Evolutionary conservation across 2,888 invertebrate genomes (phyloP).

Genomic region (Ophioninae sp.): DNA sequence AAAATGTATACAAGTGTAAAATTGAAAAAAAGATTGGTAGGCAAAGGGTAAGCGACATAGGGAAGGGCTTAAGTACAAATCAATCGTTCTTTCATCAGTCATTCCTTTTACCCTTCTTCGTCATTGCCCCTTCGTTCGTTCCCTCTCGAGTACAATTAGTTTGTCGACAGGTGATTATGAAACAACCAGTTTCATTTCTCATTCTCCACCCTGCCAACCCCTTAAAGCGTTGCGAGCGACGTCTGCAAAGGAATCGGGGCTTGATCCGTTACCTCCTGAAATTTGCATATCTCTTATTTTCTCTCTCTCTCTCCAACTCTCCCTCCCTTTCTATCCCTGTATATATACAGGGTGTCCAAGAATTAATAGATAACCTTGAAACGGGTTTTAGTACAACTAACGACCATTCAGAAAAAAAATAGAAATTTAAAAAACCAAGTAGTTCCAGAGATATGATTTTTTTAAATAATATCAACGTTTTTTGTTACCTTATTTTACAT

Average conservation of each 20-base stretch:
- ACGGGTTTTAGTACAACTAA: too few relatives aligned
- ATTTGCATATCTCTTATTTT: constrained; percentile 49
- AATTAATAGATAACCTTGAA: too few relatives aligned
- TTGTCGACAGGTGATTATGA: constrained; percentile 59
- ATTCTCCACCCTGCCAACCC: not conserved
- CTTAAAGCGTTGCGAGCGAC: constrained; percentile 22
- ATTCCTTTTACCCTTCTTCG: not conserved
- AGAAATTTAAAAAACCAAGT: too few relatives aligned
- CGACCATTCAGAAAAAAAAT: too few relatives aligned
- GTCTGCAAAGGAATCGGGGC: constrained; percentile 36
- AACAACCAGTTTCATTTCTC: constrained; percentile 23
- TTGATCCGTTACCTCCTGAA: constrained; percentile 53
- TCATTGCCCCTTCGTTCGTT: not conserved
- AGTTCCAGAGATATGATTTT: too few relatives aligned
- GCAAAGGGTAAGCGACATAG: not conserved
- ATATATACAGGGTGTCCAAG: too few relatives aligned
- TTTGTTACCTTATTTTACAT: too few relatives aligned
- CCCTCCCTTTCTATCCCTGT: not conserved
- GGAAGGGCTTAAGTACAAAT: constrained; percentile 19
- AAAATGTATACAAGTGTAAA: not conserved
- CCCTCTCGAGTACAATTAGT: constrained; percentile 53
- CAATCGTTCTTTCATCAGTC: constrained; percentile 41
- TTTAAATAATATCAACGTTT: too few relatives aligned
- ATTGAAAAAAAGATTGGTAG: constrained; percentile 8
- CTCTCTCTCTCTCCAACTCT: not conserved